phyloP scores from a whole-genome alignment of 2,797 vertebrate species.

The Coracias cyanogaster region DNA sequence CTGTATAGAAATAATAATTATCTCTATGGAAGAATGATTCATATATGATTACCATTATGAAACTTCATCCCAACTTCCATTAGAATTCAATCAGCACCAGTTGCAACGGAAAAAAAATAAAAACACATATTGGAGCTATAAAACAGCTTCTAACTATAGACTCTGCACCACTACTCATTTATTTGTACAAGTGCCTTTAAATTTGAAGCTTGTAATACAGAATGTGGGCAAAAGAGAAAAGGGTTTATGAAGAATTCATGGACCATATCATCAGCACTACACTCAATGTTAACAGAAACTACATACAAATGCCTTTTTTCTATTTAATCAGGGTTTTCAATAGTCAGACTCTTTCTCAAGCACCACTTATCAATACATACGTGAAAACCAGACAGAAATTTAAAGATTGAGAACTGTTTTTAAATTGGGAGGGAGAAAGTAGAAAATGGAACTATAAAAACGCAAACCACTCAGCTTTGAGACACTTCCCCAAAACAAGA shows the following conservation, averaged over 20 bases:
- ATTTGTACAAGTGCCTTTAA: not conserved
- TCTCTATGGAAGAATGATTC: conserved; percentile 13
- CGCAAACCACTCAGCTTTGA: not conserved
- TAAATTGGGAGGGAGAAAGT: not conserved
- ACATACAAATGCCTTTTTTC: not conserved
- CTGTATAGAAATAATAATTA: conserved; percentile 11
- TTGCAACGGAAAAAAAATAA: not conserved
- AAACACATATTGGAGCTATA: not conserved
- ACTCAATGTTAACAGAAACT: not conserved
- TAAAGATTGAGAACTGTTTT: not conserved
- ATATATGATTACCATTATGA: not conserved
- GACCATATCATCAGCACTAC: not conserved
- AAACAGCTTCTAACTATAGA: not conserved
- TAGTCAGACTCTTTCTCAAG: not conserved
- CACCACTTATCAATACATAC: not conserved
- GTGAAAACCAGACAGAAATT: not conserved
- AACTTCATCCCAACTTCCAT: not conserved
- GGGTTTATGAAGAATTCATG: not conserved
- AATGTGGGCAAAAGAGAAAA: not conserved
- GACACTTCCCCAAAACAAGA: not conserved
- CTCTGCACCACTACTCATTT: not conserved
- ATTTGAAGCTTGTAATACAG: not conserved
- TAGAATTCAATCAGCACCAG: not conserved
- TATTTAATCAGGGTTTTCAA: not conserved
- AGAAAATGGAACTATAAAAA: not conserved